Base-by-base conservation (phyloP, 2,797 vertebrate species). In the Microcaecilia unicolor region DNA sequence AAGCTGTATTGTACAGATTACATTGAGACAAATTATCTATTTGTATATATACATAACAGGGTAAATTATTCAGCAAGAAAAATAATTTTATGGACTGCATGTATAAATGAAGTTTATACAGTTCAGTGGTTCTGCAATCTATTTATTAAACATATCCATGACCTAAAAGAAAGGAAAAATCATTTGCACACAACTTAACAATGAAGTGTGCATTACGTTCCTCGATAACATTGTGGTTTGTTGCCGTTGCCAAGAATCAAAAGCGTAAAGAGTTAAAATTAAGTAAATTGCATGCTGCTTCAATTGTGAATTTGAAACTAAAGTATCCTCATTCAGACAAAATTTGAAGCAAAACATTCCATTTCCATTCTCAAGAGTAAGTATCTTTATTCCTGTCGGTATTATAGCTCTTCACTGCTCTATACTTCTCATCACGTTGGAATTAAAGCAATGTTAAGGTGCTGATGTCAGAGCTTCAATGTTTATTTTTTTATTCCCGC, bases 11-110 rank as follows among this genome's bases (percentile, higher is more conserved):
- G 78, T 93, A 96, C 93, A 99, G 91, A 97, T 93, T 97, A 90
- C 97, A 98, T 95, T 85, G 92, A 96, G 89, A 97, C 90, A 85
- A 91, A 88, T 91, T 92, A 96, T 99, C 93, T 99, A 97, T 99
- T 97, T 99, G 95, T 99, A 96, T 96, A 98, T 96, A 99, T 93
- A 93, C 92, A 94, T 96, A 92, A 97, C 94, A 97, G 93, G 94
- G 93, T 99, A 99, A 99, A 96, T 99, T 99, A 99, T 99, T 99
- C 95, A 76, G 89, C 98, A 86, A 96, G 89, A 89, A 85, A 91
- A 91, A 79, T 77, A 90, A 97, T 96, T 98, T 98, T 98, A 98
- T 98, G 95, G 91, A 98, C 93, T 97, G 95, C 95, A 98, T 98
- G 95, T 97, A 98, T 96, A 97, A 91, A 94, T 92, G 91, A 95